phyloP scores from a whole-genome alignment of 2,797 vertebrate species.

The Platyrinchus mystaceus region DNA sequence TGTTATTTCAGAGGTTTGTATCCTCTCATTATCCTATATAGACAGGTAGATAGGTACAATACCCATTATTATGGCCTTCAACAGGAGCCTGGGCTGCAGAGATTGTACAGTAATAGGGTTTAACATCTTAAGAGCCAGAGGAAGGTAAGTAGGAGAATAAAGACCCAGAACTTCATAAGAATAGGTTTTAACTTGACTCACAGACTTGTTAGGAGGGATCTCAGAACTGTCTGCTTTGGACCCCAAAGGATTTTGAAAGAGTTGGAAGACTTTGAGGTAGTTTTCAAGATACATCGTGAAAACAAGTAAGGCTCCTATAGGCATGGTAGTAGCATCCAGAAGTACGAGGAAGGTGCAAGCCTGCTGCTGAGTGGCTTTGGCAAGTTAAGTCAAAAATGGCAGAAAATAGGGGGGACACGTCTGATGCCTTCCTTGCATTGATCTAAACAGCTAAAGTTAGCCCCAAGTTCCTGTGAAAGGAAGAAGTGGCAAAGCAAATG shows the following conservation, averaged over 20 bases:
- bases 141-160: not conserved
- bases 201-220: not conserved
- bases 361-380: not conserved
- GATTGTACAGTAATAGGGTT: not conserved
- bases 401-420: not conserved
- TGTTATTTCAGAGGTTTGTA: not conserved
- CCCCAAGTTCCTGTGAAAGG: not conserved
- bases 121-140: not conserved
- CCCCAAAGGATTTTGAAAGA: not conserved
- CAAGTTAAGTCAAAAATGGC: not conserved
- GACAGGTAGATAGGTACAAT: not conserved
- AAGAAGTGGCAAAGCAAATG: not conserved
- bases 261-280: not conserved
- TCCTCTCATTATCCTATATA: not conserved
- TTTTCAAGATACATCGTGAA: accelerated
- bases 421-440: not conserved
- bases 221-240: not conserved
- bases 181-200: not conserved
- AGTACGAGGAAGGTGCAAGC: not conserved
- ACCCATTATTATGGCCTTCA: not conserved
- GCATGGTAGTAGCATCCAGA: not conserved
- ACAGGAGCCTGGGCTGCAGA: not conserved
- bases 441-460: not conserved
- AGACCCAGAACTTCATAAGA: not conserved
- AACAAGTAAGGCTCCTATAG: not conserved